Evolutionary conservation across 1,140 invertebrate genomes (phyloP).

Genomic region (Zaprionus ghesquierei): DNA sequence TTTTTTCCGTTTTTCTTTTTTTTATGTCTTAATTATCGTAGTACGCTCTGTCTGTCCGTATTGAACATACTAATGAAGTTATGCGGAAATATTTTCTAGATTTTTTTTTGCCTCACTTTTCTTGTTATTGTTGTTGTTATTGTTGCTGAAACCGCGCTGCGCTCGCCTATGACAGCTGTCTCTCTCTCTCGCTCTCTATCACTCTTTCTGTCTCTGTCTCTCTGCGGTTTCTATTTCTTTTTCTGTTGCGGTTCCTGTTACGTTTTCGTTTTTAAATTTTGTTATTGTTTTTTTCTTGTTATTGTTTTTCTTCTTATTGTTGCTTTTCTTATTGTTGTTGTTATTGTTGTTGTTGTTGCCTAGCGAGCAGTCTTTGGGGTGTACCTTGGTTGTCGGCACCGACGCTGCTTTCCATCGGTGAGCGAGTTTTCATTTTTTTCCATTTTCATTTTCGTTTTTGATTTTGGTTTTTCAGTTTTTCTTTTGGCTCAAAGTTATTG

Average conservation of each 20-base stretch:
- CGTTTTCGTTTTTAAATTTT: slow-evolving; percentile 5
- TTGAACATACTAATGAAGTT: slow-evolving; percentile 57
- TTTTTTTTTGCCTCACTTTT: slow-evolving; percentile 33
- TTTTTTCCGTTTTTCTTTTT: background rate
- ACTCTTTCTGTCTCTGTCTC: background rate
- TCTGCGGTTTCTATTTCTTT: background rate
- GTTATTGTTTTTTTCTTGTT: background rate
- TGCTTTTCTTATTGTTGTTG: slow-evolving; percentile 11
- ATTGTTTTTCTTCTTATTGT: slow-evolving; percentile 7
- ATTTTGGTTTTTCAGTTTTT: slow-evolving; percentile 2
- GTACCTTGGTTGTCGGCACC: slow-evolving; percentile 18
- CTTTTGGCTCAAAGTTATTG: slow-evolving; percentile 40
- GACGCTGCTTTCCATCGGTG: slow-evolving; percentile 47
- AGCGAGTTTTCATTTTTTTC: slow-evolving; percentile 16
- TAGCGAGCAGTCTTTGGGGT: slow-evolving; percentile 64
- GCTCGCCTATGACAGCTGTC: background rate
- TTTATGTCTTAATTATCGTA: slow-evolving; percentile 23
- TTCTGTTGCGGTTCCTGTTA: slow-evolving; percentile 7
- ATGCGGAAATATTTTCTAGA: slow-evolving; percentile 64
- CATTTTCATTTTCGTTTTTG: background rate
- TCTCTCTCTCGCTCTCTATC: background rate
- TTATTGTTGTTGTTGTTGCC: slow-evolving; percentile 18
- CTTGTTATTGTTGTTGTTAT: slow-evolving; percentile 24
- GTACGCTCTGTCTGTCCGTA: slow-evolving; percentile 5
- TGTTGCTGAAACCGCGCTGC: slow-evolving; percentile 3